These are phyloP conservation scores for Mesoligia furuncula DNA, from an alignment of 2,888 invertebrate genomes.

Conservation along the genomic window DNA sequence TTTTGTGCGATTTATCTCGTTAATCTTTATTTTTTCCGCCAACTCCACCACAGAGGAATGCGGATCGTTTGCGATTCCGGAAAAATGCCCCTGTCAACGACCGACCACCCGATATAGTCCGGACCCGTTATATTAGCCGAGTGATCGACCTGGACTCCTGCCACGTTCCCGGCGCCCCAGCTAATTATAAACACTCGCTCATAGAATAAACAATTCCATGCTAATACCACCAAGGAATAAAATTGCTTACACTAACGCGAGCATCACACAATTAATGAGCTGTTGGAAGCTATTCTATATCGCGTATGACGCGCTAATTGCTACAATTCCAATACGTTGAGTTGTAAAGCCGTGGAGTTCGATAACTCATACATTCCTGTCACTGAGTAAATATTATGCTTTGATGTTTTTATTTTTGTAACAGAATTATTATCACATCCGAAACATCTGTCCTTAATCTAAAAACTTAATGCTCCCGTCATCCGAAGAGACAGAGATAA, in stretches of 20 bases:
- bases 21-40: constrained; percentile 56
- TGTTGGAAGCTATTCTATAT: constrained; percentile 73
- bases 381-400: constrained; percentile 47
- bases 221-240: constrained; percentile 78
- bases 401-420: constrained; percentile 38
- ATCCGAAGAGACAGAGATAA: constrained; percentile 46
- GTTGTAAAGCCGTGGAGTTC: constrained; percentile 69
- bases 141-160: constrained; percentile 89
- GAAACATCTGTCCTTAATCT: constrained; percentile 46
- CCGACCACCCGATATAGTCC: constrained; percentile 85
- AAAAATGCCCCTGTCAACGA: constrained; percentile 87
- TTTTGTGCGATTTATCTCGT: constrained; percentile 55
- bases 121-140: constrained; percentile 86
- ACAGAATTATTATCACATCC: constrained; percentile 42
- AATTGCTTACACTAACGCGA: constrained; percentile 73
- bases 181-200: constrained; percentile 84
- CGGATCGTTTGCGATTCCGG: constrained; percentile 78
- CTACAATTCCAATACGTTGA: constrained; percentile 71
- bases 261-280: constrained; percentile 71
- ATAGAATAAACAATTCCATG: constrained; percentile 80
- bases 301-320: constrained; percentile 73
- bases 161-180: constrained; percentile 83
- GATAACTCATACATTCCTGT: constrained; percentile 62
- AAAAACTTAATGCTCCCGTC: constrained; percentile 35
- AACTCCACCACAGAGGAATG: constrained; percentile 69